Evolutionary conservation across 2,888 invertebrate species (phyloP), one percentile per base, ranked within the genome.

Genomic region (Gari tellinella): DNA sequence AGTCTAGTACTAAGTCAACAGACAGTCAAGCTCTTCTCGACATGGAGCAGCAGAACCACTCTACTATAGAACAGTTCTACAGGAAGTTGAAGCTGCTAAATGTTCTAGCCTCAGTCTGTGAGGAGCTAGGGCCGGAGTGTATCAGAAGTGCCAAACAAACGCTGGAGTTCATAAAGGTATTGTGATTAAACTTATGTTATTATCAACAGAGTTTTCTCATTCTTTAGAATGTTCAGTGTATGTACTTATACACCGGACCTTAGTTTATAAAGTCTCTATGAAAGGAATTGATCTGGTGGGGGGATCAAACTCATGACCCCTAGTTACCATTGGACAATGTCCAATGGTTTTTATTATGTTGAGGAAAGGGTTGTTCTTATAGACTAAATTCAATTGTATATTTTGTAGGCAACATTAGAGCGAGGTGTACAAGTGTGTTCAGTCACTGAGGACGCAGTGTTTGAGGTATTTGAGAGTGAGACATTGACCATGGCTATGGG

Each of bases 401-500:
- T 65, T 46, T 68, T 70, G 7, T 48, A 90, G 90, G 87, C 81
- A 0, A 90, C 90, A 5, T 60, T 91, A 40, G 87, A 89, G 57
- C 69, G 90, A 49, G 86, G 83, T 31, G 81, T 90, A 1, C 81
- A 85, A 45, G 82, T 90, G 23, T 86, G 88, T 64, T 60, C 75
- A n/a, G 57, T 68, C 23, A 83, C 87, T 10, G 75, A 70, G 7
- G 89, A 89, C 58, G 76, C 79, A 1, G 55, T 72, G 45, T 75
- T 82, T 15, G 82, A 78, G 5, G 51, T 77, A n/a, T 90, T 90
- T 85, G 89, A 89, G 64, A 85, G 76, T 53, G 90, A 91, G 73
- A 90, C 90, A 10, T 57, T 90, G 25, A 86, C 88, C 43, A 89
- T 91, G 90, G 89, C 91, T 0, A 82, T 91, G 78, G 89, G 90